phyloP scores from a whole-genome alignment of 2,797 vertebrate species.

The Falco berigora region DNA sequence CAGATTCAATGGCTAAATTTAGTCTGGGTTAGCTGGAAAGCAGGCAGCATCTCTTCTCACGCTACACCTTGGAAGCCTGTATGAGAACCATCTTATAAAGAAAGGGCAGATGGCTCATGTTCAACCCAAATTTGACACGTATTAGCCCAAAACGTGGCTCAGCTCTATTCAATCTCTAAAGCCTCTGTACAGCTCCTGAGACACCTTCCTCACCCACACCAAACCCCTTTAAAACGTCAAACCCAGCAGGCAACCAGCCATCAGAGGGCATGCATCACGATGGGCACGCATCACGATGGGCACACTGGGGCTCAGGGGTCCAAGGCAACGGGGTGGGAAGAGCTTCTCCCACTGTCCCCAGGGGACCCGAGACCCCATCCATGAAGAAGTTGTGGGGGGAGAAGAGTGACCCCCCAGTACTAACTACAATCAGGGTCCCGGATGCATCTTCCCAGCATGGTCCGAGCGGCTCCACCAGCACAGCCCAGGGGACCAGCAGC shows the following conservation, averaged over 20 bases:
- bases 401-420: rapidly evolving
- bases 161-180: background rate
- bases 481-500: background rate
- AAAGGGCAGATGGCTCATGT: rapidly evolving
- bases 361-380: background rate
- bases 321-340: background rate
- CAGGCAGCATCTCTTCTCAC: background rate
- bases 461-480: background rate
- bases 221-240: background rate
- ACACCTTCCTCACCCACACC: rapidly evolving
- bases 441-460: rapidly evolving
- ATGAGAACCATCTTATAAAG: rapidly evolving
- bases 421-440: background rate
- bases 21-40: background rate
- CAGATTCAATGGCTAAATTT: background rate
- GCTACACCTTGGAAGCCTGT: background rate
- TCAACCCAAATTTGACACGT: background rate
- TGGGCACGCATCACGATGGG: rapidly evolving
- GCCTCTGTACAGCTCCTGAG: background rate
- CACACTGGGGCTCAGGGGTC: background rate
- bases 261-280: rapidly evolving
- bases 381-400: too few species aligned
- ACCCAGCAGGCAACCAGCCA: rapidly evolving
- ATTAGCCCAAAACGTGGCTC: rapidly evolving
- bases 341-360: background rate